Evolutionary conservation across 2,888 invertebrate genomes (phyloP), one percentile per base, ranked within the genome.

Genomic region (Melanchra persicariae): DNA sequence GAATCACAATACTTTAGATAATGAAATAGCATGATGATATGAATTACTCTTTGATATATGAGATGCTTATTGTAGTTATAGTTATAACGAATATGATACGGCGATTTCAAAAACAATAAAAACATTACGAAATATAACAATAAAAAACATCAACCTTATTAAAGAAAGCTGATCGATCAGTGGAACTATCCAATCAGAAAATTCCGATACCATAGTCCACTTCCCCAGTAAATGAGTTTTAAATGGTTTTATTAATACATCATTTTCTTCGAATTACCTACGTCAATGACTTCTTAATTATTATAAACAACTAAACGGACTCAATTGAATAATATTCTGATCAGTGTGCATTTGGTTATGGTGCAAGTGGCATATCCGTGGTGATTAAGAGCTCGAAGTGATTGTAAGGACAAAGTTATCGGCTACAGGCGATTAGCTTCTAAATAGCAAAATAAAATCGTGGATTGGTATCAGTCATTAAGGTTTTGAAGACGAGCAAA

Each of bases 151-250:
- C 8, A 54, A 47, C 10, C 22, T 52, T 1, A 30, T 58, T 12
- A 26, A 45, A 54, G 4, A 47, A 30, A 47, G 17, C 9, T 26
- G 10, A 58, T 73, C n/a, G 15, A 30, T 4, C 54, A 57, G 19
- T 26, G 37, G 51, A 73, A 66, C 49, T 61, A 45, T 4, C 30
- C 59, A 63, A 55, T 55, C 26, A 58, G 26, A 63, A 65, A 75
- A 62, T 30, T 65, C 77, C 45, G 26, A 22, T 37, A 59, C 2
- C 47, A 45, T 58, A 37, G n/a, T 58, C 47, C 30, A 79, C 15
- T 55, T 66, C 3, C 26, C 12, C 26, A 26, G 24, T 47, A 57
- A 80, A 78, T 66, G 81, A 22, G 19, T 76, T 81, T 76, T 76
- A 64, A 81, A 79, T 79, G 49, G n/a, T 55, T 66, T 65, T 63